Evolutionary conservation across 2,797 vertebrate species (phyloP).

Genomic region (Vireo griseus): DNA sequence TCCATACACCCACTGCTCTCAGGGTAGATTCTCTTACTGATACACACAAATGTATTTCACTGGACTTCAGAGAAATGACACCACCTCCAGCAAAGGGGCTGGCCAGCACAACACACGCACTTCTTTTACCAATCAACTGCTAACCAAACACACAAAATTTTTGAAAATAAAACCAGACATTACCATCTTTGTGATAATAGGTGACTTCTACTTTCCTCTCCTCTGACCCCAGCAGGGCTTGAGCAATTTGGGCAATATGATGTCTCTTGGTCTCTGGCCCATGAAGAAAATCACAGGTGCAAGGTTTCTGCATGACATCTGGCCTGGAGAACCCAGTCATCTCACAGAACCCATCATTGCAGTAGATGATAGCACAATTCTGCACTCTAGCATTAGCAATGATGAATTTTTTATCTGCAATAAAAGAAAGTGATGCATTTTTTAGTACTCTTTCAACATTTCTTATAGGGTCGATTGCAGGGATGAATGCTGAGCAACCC

Average conservation of each 20-base stretch:
- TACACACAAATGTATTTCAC: not conserved
- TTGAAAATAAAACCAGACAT: slow-evolving; percentile 68
- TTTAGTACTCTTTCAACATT: slow-evolving; percentile 59
- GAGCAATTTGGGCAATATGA: slow-evolving; percentile 88
- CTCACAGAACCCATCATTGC: slow-evolving; percentile 98
- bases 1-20: not conserved
- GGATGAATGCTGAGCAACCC: not conserved
- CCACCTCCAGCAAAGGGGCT: not conserved
- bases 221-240: slow-evolving; percentile 91
- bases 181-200: slow-evolving; percentile 97
- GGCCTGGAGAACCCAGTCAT: slow-evolving; percentile 98
- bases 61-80: not conserved
- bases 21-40: not conserved
- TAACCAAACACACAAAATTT: not conserved
- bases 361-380: slow-evolving; percentile 99
- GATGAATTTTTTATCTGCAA: slow-evolving; percentile 97
- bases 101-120: not conserved
- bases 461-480: not conserved
- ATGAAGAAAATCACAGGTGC: slow-evolving; percentile 96
- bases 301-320: slow-evolving; percentile 98
- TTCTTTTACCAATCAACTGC: not conserved
- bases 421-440: slow-evolving; percentile 63
- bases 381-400: slow-evolving; percentile 97
- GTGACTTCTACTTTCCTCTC: slow-evolving; percentile 96
- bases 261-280: slow-evolving; percentile 90